Evolutionary conservation across 2,797 vertebrate genomes (phyloP), one percentile per base, ranked within the genome.

Genomic region (Calcarius lapponicus): DNA sequence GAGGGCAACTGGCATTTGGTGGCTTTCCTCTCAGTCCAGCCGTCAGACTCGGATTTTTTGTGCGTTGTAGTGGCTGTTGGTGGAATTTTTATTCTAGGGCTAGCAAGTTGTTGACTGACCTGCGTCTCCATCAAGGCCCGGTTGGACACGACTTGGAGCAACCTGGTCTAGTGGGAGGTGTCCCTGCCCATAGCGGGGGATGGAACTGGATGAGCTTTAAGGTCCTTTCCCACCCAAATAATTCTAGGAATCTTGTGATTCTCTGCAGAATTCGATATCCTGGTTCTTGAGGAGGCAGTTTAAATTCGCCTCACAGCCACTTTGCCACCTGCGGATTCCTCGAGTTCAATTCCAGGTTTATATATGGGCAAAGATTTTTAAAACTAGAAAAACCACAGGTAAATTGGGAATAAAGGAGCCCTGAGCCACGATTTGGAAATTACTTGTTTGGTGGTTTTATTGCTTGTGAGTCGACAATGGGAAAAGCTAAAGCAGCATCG

Each of bases 41-140:
- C 0, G 5, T 0, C 1, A 3, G 10, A 0, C 1, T 28, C 1
- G 3, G 3, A 3, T 6, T 22, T 3, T 8, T 3, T 13, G 1
- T 8, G 2, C 3, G 0, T 1, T 15, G 1, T 11, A 0, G 9
- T 2, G 4, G 10, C 3, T 0, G 12, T 7, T 4, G 10, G 7
- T 5, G 18, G 18, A 11, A 7, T 20, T 12, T 4, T 20, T 22
- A 4, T 7, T 36, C 2, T 11, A 3, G 9, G 17, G 5, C 1
- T 2, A 2, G 28, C 1, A 4, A 10, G 3, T 5, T 8, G 51
- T 28, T 25, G 6, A 0, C 2, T 34, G 21, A 2, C 1, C 1
- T 10, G 9, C 2, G 11, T n/a, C 11, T 64, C 7, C 1, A 4
- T 53, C 13, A 18, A 29, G n/a, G 24, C 19, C 7, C 11, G 12